Conservation (phyloP, 2,888 invertebrate genomes). For the Diarsia mendica region DNA sequence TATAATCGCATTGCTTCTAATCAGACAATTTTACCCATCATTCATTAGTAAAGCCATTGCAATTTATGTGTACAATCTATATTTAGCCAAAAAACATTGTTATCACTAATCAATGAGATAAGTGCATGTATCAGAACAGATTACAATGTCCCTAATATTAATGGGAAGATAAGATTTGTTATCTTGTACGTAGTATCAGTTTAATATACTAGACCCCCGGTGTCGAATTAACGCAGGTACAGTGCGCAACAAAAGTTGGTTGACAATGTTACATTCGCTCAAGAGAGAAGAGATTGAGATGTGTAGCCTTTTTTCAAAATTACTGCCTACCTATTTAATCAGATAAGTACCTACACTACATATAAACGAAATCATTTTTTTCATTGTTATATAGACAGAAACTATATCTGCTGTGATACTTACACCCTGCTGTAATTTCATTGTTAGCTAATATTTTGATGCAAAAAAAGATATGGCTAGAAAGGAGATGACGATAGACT, state of each 20-base stretch:
- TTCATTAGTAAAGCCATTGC: not conserved
- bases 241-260: not conserved
- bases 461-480: not conserved
- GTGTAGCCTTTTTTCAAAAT: not conserved
- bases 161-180: conserved; percentile 14
- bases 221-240: conserved; percentile 12
- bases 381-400: not conserved
- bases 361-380: not conserved
- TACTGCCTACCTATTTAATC: not conserved
- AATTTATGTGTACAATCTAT: not conserved
- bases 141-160: not conserved
- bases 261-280: not conserved
- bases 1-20: not conserved
- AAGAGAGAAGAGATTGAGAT: no score
- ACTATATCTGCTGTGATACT: not conserved
- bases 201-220: conserved; percentile 10
- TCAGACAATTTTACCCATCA: not conserved
- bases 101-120: conserved; percentile 5
- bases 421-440: not conserved
- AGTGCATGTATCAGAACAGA: not conserved
- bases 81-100: not conserved
- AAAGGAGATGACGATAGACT: not conserved
- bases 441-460: not conserved
- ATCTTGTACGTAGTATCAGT: not conserved
- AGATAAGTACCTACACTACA: not conserved